Base-by-base conservation (phyloP, 1,140 invertebrate genomes). In the Papilio xuthus region DNA sequence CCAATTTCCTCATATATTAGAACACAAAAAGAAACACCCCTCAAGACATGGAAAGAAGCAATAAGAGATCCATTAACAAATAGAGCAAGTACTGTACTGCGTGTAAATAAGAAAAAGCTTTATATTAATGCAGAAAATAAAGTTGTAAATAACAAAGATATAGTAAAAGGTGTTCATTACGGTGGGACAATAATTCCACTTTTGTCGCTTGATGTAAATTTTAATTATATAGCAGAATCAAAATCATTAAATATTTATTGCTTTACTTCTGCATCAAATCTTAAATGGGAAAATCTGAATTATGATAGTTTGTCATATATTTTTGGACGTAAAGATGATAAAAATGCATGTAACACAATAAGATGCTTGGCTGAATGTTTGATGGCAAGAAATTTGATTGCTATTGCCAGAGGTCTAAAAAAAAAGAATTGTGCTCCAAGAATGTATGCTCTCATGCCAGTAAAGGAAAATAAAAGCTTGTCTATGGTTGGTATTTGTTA, bases 361-460 rank as follows among this genome's bases (percentile, higher is more conserved):
- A 90, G 81, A 81, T 92, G 92, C 78, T 82, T 94, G 0, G 85
- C 89, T 15, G 85, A 91, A 63, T 89, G 88, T 80, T 86, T 94
- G 2, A 83, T 89, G 81, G 86, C 90, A 79, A 70, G 89, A 56
- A 88, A 92, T 75, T 80, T 93, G 63, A 90, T 92, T 63, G 92
- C 86, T 18, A 86, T 94, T 71, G 93, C 88, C 4, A 85, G 93
- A 72, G 87, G 88, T 86, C 92, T 94, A 4, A 87, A 91, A 76
- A 90, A 88, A 74, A 92, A 90, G 78, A 89, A 90, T 26, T 89
- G 86, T 86, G 89, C 89, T 41, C 91, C 92, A 8, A 91, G 89
- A 84, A 94, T 94, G 93, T 90, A 85, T 87, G 93, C 83, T 42
- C 82, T 94, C 6, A 90, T 93, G 82, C 94, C 94, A 78, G 86